Base-by-base conservation (phyloP, 2,797 vertebrate genomes). In the Takifugu ocellatus region DNA sequence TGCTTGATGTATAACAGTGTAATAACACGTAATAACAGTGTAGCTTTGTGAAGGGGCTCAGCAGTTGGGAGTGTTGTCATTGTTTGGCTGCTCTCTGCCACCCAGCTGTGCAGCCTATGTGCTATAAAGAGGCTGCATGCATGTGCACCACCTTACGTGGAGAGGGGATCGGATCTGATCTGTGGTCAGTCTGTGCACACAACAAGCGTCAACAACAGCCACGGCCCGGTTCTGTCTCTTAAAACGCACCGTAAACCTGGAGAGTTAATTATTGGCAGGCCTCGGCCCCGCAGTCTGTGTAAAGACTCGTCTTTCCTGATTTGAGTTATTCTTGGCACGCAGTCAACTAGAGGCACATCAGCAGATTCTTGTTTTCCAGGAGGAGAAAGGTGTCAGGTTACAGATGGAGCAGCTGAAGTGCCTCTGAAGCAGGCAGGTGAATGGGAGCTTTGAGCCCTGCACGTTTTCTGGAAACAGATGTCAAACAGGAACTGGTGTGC, bases 401-500 rank as follows among this genome's bases (percentile, higher is more conserved):
- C 81, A 39, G 36, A 39, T 14, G 36, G 70, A 88, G 86, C 86
- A 7, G 66, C 78, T 74, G 79, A 60, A 48, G 66, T 51, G 61
- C 56, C 48, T 66, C 56, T 63, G 63, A 53, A 29, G 45, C 44
- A 54, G 55, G 43, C 46, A 45, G 59, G 69, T 75, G 63, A 75
- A 50, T 16, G 24, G 53, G 52, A 62, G 54, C 65, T n/a, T 1
- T 8, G 1, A 63, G 56, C 55, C 60, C 70, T 71, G 61, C 39
- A 45, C 68, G 65, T 59, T 68, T 1, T 45, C 74, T 89, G 87
- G 84, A 90, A 91, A 89, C 89, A 89, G 75, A 88, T 89, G 88
- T 87, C 90, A 90, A 81, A 90, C 89, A 91, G 92, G 91, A 94
- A 89, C 86, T 83, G n/a, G 83, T 74, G 77, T 90, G 83, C 92